These are phyloP conservation scores for Sminthopsis crassicaudata DNA, from an alignment of 2,113 vertebrate species.

Conservation along the genomic window DNA sequence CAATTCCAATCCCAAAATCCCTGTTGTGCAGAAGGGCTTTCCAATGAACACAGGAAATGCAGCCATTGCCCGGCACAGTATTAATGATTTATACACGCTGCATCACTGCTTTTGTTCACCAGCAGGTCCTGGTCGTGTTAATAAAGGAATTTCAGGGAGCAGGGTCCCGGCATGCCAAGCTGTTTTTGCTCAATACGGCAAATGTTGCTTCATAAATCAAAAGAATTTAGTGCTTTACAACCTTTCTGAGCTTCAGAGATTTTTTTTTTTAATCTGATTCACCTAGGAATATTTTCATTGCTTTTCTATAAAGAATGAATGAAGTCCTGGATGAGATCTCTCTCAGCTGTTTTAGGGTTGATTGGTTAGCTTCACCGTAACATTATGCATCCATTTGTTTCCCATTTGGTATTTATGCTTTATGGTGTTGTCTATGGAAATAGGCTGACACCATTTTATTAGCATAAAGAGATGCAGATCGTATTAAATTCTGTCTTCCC, in stretches of 20 bases:
- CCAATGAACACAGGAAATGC: conserved; percentile 81
- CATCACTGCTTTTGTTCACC: conserved; percentile 83
- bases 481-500: conserved; percentile 64
- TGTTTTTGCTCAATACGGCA: conserved; percentile 74
- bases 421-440: conserved; percentile 74
- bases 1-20: conserved; percentile 83
- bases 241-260: conserved; percentile 65
- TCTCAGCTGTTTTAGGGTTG: conserved; percentile 78
- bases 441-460: conserved; percentile 74
- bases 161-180: conserved; percentile 74
- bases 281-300: conserved; percentile 79
- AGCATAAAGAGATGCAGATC: conserved; percentile 79
- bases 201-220: conserved; percentile 83
- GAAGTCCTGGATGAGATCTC: conserved; percentile 72
- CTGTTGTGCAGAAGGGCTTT: conserved; percentile 82
- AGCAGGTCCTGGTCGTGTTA: conserved; percentile 78
- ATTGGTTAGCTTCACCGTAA: conserved; percentile 74
- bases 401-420: conserved; percentile 78
- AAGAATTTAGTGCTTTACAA: conserved; percentile 80
- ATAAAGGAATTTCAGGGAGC: conserved; percentile 83
- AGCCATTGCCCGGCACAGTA: conserved; percentile 78
- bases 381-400: conserved; percentile 76
- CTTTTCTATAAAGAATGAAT: conserved; percentile 80
- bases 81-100: conserved; percentile 86
- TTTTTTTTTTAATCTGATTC: conserved; percentile 69